Base-by-base conservation (phyloP, 2,113 vertebrate genomes). In the Dromiciops gliroides region DNA sequence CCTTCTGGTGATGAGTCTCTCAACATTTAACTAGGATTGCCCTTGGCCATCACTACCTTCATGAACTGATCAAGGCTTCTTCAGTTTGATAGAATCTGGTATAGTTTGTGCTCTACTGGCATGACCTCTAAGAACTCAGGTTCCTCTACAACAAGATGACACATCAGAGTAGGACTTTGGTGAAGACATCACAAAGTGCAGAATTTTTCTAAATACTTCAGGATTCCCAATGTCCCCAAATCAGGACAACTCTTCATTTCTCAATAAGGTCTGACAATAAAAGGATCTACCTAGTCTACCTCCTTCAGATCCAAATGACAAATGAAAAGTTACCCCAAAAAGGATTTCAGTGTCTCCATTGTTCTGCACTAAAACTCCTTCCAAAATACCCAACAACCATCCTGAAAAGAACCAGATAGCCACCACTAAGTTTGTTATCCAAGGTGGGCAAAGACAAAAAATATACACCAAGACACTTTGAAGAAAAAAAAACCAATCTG, bases 291-390 rank as follows among this genome's bases (percentile, higher is more conserved):
- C 14, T 14, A n/a, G 0, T 53, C 67, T 56, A 16, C 26, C 3
- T n/a, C 56, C 37, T 89, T 50, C 48, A 3, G 8, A 28, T 47
- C 10, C 52, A 3, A 44, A 50, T 0, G 0, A 50, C 48, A n/a
- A 75, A 9, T 50, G 31, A 14, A 31, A 49, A 49, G 31, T 48
- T 47, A 7, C 47, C 52, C 14, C 22, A 14, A 8, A 0, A 9
- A 0, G 3, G 7, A 19, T 56, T n/a, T 50, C 12, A 28, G 91
- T 47, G 31, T 19, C 0, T 0, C 9, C 24, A 7, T 11, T 8
- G 2, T 44, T 9, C 8, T 22, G 48, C 24, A 44, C 50, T 14
- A 0, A 75, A 14, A 44, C 6, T 22, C 67, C n/a, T 83, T 83
- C 37, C n/a, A 83, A 83, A 83, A 44, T 19, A 44, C 2, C 19